A percentile compares a stretch with the other conserved stretches of the same genome.
phyloP scores from a whole-genome alignment of 1,140 invertebrate genomes.

The Pseudomyrmex cubaensis region DNA sequence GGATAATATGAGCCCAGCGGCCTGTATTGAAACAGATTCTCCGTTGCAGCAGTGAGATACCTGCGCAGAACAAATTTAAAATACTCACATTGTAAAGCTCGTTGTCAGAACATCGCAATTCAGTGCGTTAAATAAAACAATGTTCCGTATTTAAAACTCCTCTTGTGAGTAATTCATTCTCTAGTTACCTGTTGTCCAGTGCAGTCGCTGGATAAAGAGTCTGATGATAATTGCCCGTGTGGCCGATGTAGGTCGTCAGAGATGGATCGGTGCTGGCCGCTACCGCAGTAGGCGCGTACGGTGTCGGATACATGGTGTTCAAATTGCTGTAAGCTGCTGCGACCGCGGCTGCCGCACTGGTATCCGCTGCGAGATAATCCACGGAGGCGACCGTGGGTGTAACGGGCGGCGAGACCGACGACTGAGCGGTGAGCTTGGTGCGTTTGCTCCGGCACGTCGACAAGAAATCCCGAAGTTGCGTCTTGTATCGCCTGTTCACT shows the following conservation, averaged over 20 bases:
- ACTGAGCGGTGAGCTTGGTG: constrained; percentile 88
- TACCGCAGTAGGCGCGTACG: constrained; percentile 87
- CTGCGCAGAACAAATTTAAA: constrained; percentile 57
- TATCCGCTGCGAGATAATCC: constrained; percentile 89
- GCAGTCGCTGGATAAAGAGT: constrained; percentile 89
- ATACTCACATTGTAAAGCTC: background rate
- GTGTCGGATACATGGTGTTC: constrained; percentile 92
- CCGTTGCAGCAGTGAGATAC: constrained; percentile 89
- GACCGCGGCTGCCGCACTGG: constrained; percentile 88
- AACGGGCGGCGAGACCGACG: constrained; percentile 79
- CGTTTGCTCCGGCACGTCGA: constrained; percentile 96
- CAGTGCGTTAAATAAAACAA: background rate
- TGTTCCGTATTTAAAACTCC: background rate
- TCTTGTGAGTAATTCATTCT: background rate
- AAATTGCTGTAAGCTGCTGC: constrained; percentile 93
- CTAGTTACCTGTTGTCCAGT: constrained; percentile 88
- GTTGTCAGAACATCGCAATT: background rate
- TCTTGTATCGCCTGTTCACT: constrained; percentile 95
- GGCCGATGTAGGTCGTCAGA: constrained; percentile 89
- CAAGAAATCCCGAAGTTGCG: constrained; percentile 95
- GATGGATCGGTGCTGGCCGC: constrained; percentile 87
- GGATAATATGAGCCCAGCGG: constrained; percentile 91
- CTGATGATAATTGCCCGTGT: constrained; percentile 90
- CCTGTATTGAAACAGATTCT: constrained; percentile 95
- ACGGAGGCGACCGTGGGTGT: constrained; percentile 86